Percentiles rank a stretch among this genome's conserved stretches.
Evolutionary conservation across 2,797 vertebrate species (phyloP).

Genomic region (Prunella strophiata): DNA sequence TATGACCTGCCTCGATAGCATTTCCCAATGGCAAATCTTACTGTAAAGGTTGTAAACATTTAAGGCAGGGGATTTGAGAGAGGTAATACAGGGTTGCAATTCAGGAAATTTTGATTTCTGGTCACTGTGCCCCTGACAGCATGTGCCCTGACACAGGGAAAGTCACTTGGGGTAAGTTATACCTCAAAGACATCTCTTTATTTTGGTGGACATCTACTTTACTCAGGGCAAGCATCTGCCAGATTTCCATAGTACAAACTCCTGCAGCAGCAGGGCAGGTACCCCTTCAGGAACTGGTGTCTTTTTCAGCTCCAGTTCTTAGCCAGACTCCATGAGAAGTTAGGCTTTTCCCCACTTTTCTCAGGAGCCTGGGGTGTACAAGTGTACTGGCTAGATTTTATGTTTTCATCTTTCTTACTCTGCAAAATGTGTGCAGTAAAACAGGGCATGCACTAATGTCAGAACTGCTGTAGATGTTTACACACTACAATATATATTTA

Average conservation of each 20-base stretch:
- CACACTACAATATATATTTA: background rate
- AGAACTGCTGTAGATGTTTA: background rate
- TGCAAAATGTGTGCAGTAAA: background rate
- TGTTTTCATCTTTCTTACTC: background rate
- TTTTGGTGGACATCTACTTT: background rate
- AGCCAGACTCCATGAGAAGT: background rate
- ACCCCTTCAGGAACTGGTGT: background rate
- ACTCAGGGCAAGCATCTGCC: background rate
- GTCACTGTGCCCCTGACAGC: background rate
- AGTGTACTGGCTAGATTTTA: background rate
- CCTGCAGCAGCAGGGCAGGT: background rate
- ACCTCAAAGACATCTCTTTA: background rate
- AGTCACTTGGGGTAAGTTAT: background rate
- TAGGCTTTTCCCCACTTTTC: rapidly evolving
- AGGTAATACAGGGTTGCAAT: background rate
- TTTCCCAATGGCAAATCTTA: background rate
- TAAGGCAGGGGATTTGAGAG: background rate
- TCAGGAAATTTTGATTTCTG: background rate
- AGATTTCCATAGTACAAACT: background rate
- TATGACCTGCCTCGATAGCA: background rate
- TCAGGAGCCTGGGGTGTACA: background rate
- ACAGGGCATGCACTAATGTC: background rate
- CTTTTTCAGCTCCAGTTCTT: background rate
- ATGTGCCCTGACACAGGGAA: background rate
- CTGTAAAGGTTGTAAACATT: background rate